A percentile compares a stretch with the other conserved stretches of the same genome.
Conservation (phyloP, 2,113 vertebrate genomes). For the Drymodes brunneopygia region DNA sequence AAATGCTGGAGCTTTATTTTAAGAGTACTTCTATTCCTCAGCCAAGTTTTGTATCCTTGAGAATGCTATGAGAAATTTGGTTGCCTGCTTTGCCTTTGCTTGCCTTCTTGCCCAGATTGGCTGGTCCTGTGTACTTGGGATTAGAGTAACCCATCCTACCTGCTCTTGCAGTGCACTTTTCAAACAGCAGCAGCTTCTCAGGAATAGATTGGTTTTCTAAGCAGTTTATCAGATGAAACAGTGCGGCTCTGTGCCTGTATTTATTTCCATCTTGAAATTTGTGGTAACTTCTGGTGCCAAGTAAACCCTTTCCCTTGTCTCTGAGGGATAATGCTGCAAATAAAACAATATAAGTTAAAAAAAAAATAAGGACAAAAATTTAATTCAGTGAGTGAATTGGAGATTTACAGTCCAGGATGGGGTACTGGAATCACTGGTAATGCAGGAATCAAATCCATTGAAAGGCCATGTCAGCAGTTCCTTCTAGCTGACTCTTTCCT, state of each 20-base stretch:
- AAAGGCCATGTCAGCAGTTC: neutral
- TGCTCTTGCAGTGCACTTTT: neutral
- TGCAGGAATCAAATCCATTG: neutral
- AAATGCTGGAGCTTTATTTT: neutral
- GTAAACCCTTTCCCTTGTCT: neutral
- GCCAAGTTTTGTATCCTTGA: neutral
- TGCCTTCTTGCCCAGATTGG: neutral
- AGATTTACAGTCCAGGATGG: neutral
- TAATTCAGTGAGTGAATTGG: neutral
- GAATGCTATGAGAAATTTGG: accelerated
- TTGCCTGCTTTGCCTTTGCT: neutral
- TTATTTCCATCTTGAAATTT: neutral
- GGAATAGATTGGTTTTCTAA: neutral
- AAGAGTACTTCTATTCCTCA: neutral
- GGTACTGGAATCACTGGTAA: neutral
- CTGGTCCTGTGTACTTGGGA: neutral
- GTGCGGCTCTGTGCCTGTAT: neutral
- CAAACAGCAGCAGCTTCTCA: neutral
- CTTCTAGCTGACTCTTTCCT: neutral
- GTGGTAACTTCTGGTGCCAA: neutral
- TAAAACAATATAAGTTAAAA: neutral
- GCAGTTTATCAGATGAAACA: neutral
- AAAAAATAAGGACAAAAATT: neutral
- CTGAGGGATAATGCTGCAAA: neutral
- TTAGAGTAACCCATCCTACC: neutral